Conservation (phyloP, 1,140 invertebrate species). For the Meloidogyne chitwoodi region DNA sequence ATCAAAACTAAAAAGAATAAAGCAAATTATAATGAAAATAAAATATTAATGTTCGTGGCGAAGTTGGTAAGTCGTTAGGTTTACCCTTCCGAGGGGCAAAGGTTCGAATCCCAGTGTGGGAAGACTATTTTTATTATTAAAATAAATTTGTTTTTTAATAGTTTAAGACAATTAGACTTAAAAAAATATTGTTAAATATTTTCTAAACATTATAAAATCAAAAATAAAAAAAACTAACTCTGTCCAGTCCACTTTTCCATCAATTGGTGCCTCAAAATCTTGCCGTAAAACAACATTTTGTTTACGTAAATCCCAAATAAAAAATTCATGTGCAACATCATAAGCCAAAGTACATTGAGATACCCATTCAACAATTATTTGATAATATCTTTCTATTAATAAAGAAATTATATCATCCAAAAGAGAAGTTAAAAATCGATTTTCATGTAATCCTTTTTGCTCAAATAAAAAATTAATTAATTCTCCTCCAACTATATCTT, state of each 20-base stretch:
- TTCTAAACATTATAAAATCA: too few species aligned
- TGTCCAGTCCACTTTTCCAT: background rate
- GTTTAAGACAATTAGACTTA: too few species aligned
- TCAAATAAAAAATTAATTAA: slow-evolving; percentile 28
- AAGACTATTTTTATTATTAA: too few species aligned
- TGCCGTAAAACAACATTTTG: slow-evolving; percentile 2
- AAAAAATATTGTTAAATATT: too few species aligned
- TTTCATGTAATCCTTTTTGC: background rate
- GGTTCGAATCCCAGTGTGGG: too few species aligned
- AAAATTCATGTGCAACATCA: slow-evolving; percentile 34
- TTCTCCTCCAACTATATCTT: slow-evolving; percentile 25
- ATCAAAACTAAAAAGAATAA: slow-evolving; percentile 23
- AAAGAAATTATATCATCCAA: slow-evolving; percentile 27
- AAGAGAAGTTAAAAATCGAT: background rate
- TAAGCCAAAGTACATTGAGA: slow-evolving; percentile 27
- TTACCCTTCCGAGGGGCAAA: background rate
- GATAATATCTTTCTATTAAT: slow-evolving; percentile 20
- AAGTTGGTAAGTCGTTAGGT: background rate
- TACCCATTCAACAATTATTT: slow-evolving; percentile 30
- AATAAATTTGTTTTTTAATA: too few species aligned
- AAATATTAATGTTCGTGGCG: too few species aligned
- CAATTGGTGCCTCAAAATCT: slow-evolving; percentile 15
- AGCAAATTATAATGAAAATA: background rate
- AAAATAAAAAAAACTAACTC: background rate
- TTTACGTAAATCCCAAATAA: slow-evolving; percentile 31